These are phyloP conservation scores for Lagopus muta DNA, from an alignment of 2,113 vertebrate species.

Conservation along the genomic window DNA sequence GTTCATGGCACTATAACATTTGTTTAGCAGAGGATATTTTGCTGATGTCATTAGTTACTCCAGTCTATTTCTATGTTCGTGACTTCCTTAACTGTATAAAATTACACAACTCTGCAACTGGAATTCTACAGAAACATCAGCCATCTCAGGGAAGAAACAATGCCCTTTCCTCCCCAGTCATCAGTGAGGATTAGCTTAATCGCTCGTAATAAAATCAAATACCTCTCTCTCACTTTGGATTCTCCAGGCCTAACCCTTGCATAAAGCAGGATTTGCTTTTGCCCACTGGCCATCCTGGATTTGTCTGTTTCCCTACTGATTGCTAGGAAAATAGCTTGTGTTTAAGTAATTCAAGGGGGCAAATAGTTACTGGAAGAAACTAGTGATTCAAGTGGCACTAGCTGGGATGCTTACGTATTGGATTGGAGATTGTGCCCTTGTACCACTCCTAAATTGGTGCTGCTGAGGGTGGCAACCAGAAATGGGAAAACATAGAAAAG, in stretches of 20 bases:
- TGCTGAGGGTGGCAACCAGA: background rate
- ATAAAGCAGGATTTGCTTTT: background rate
- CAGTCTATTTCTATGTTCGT: no score
- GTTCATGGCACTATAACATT: rapidly evolving
- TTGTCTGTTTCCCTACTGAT: rapidly evolving
- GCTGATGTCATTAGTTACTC: background rate
- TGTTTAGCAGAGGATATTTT: background rate
- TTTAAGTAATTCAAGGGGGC: background rate
- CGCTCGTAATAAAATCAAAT: background rate
- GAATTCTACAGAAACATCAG: background rate
- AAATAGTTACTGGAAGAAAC: background rate
- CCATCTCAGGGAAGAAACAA: background rate
- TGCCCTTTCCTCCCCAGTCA: background rate
- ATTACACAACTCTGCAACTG: no score
- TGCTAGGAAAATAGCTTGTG: background rate
- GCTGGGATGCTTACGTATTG: background rate
- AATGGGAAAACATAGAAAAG: background rate
- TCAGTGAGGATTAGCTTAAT: background rate
- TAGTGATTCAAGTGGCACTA: background rate
- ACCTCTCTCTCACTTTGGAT: rapidly evolving
- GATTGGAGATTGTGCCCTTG: background rate
- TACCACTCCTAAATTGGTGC: background rate
- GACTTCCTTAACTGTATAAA: background rate
- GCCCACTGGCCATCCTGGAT: background rate
- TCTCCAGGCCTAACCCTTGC: background rate